Base-by-base conservation (phyloP, 2,113 vertebrate species). In the Pelvicachromis taeniatus region DNA sequence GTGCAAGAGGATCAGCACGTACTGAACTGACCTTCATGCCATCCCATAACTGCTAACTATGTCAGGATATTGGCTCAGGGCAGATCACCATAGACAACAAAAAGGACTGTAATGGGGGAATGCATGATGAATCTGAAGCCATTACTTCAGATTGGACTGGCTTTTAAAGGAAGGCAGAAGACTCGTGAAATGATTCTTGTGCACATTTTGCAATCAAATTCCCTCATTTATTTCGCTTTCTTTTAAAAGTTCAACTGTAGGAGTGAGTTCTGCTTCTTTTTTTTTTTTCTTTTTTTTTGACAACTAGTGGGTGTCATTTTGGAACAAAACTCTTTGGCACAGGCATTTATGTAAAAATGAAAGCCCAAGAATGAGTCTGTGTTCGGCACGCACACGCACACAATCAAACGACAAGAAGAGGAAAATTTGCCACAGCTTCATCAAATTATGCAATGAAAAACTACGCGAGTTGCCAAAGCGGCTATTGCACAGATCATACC, bases 281-380 rank as follows among this genome's bases (percentile, higher is more conserved):
- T n/a, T n/a, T n/a, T n/a, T n/a, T n/a, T n/a, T n/a, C n/a, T n/a
- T n/a, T n/a, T n/a, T n/a, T n/a, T 82, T 73, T 86, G 68, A 83
- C 81, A 87, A 88, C 53, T 87, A 78, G 88, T 92, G 91, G 92
- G 92, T 81, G 90, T 93, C 65, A 52, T 88, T 90, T 92, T 92
- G 86, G 89, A 94, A 87, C 75, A 61, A 65, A 88, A 89, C 63
- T 81, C 79, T 81, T 79, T 89, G 89, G 91, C 93, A 40, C 23
- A 81, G 48, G 56, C 80, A 17, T 63, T 87, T 63, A 85, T 88
- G 86, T 93, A 86, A 81, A 90, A 93, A 80, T 87, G 77, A 89
- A 91, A 90, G 90, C 82, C 40, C 77, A 38, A 63, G 61, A 92
- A 87, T 5, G 19, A 58, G 87, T 40, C 61, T 81, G 88, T 29